These are phyloP conservation scores for Lathronympha strigana DNA, from an alignment of 2,888 invertebrate species.

Conservation along the genomic window DNA sequence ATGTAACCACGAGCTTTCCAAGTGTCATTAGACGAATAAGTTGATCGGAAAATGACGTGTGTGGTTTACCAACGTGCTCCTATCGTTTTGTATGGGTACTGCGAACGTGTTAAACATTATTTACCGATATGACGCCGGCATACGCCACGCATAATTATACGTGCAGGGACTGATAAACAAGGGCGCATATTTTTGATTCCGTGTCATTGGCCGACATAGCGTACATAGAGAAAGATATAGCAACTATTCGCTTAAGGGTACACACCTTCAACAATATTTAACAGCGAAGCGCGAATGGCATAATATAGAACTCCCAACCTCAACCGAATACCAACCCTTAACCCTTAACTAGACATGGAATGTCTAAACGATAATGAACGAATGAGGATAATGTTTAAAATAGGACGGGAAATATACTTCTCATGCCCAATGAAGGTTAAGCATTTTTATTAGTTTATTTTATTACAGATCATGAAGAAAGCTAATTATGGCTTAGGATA, in stretches of 20 bases:
- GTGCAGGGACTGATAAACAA: conserved; percentile 1
- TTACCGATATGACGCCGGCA: conserved; percentile 4
- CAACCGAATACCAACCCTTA: too few relatives aligned
- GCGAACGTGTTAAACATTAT: conserved; percentile 21
- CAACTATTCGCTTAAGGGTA: neutral
- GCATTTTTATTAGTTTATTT: too few relatives aligned
- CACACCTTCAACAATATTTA: too few relatives aligned
- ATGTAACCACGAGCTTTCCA: neutral
- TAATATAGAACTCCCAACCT: too few relatives aligned
- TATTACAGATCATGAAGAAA: too few relatives aligned
- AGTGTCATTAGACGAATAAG: neutral
- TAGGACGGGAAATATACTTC: too few relatives aligned
- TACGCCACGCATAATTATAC: neutral
- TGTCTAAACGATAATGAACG: too few relatives aligned
- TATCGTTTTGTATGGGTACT: conserved; percentile 1
- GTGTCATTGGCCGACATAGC: neutral
- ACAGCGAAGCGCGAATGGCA: too few relatives aligned
- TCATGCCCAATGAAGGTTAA: too few relatives aligned
- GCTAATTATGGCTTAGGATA: too few relatives aligned
- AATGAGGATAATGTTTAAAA: too few relatives aligned
- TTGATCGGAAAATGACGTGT: conserved; percentile 1
- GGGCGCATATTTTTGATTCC: neutral
- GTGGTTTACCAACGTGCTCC: neutral
- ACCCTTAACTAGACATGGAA: too few relatives aligned
- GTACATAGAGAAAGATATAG: neutral